Percentiles rank a stretch among this genome's conserved stretches.
phyloP scores from a whole-genome alignment of 2,888 invertebrate genomes.

The Branchipolynoe longqiensis region DNA sequence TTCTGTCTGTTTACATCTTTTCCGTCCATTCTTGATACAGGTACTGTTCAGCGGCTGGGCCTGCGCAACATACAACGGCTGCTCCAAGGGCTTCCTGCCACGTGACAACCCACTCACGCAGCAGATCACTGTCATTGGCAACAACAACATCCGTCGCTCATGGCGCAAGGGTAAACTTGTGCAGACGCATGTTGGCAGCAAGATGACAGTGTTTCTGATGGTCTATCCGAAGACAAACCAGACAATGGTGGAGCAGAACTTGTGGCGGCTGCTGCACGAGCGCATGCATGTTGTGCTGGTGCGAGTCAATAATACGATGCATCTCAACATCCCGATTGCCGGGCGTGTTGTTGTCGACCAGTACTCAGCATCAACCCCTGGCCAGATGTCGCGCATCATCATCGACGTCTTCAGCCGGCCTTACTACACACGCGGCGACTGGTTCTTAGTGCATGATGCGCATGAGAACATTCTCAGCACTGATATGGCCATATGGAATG shows the following conservation, averaged over 20 bases:
- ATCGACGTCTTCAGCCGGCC: slow-evolving; percentile 28
- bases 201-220: slow-evolving; percentile 10
- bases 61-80: background rate
- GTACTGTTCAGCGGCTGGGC: slow-evolving; percentile 48
- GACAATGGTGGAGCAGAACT: slow-evolving; percentile 39
- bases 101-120: slow-evolving; percentile 30
- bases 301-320: slow-evolving; percentile 11
- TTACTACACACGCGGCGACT: slow-evolving; percentile 3
- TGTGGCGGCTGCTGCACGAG: slow-evolving; percentile 14
- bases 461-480: slow-evolving; percentile 9
- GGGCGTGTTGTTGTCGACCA: slow-evolving; percentile 43
- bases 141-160: slow-evolving; percentile 29
- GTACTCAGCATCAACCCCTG: slow-evolving; percentile 16
- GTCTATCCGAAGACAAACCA: slow-evolving; percentile 33
- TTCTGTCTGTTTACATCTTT: too few species aligned
- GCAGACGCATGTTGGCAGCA: background rate
- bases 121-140: slow-evolving; percentile 34
- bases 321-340: slow-evolving; percentile 13
- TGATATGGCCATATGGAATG: slow-evolving; percentile 26
- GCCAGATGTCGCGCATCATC: background rate
- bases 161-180: slow-evolving; percentile 11
- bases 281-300: slow-evolving; percentile 24
- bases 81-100: background rate
- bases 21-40: too few species aligned
- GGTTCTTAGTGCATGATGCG: slow-evolving; percentile 45